Base-by-base conservation (phyloP, 2,888 invertebrate genomes). In the Lissocephala sabroskyi region DNA sequence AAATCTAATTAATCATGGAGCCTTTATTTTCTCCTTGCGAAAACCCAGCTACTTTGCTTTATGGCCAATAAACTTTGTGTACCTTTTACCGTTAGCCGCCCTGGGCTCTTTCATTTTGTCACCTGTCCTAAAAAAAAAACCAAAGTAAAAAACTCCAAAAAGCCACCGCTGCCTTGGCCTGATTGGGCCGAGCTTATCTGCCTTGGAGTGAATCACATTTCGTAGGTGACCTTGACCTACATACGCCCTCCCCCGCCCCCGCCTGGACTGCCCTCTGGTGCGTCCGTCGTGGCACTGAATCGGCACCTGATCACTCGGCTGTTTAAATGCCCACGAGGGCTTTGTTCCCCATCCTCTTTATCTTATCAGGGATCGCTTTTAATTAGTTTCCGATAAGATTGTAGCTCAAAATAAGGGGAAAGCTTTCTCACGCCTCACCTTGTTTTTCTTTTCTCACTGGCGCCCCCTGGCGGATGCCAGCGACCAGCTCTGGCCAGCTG, bases 1-100 rank as follows among this genome's bases (percentile, higher is more conserved):
- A 67, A 59, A 76, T 76, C 68, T 68, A 73, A 59, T 66, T 55
- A 52, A 51, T 23, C 23, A n/a, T n/a, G n/a, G 23, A 23, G 7
- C 23, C 3, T 23, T 23, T 23, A 5, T 23, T 23, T 3, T 7
- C 3, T 23, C 7, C 23, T 23, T n/a, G n/a, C n/a, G n/a, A n/a
- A n/a, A n/a, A n/a, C n/a, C n/a, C n/a, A n/a, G n/a, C n/a, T n/a
- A n/a, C n/a, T 23, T 23, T 57, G 58, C 33, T 41, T 52, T 58
- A 52, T 52, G 53, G 53, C 56, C 44, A 57, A 57, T 58, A 57
- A 56, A 57, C 43, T 58, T 42, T 52, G 30, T 37, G 37, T 48
- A 52, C 47, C 54, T 54, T 56, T 57, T 46, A 52, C 52, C 29
- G 47, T 35, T 41, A 45, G 30, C n/a, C n/a, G n/a, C n/a, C n/a